Conservation (phyloP, 1,140 invertebrate species). For the Drosophila watanabei region DNA sequence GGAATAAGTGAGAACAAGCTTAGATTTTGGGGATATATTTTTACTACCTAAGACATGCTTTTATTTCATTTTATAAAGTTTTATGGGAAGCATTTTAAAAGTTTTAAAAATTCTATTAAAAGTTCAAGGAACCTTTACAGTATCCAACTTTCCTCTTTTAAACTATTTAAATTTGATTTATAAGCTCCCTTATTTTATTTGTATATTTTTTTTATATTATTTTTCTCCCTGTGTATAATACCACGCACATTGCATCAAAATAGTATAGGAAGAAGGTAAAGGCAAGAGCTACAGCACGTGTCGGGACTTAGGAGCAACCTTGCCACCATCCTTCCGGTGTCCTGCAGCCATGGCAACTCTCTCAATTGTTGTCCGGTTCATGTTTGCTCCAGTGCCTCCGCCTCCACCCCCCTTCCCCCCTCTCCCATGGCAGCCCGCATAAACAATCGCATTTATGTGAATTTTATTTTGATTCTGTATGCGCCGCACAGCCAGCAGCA, state of each 20-base stretch:
- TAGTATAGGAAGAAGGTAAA: conserved; percentile 16
- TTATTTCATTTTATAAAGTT: too few relatives aligned
- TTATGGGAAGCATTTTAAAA: background rate
- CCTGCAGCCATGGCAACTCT: conserved; percentile 21
- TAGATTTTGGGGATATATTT: too few relatives aligned
- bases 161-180: background rate
- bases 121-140: background rate
- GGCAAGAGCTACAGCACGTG: conserved; percentile 39
- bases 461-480: conserved; percentile 69
- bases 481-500: background rate
- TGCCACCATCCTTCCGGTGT: conserved; percentile 2
- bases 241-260: conserved; percentile 34
- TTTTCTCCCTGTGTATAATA: background rate
- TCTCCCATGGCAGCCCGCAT: background rate
- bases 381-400: conserved; percentile 22
- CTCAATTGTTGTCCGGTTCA: conserved; percentile 46
- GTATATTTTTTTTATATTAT: background rate
- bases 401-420: background rate
- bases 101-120: background rate
- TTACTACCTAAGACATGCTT: too few relatives aligned
- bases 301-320: conserved; percentile 36
- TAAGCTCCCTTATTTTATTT: background rate
- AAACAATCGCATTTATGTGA: conserved; percentile 63
- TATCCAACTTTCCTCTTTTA: background rate
- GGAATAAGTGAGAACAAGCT: background rate